Evolutionary conservation across 2,113 vertebrate species (phyloP), one percentile per base, ranked within the genome.

Genomic region (Herpetotheres cachinnans): DNA sequence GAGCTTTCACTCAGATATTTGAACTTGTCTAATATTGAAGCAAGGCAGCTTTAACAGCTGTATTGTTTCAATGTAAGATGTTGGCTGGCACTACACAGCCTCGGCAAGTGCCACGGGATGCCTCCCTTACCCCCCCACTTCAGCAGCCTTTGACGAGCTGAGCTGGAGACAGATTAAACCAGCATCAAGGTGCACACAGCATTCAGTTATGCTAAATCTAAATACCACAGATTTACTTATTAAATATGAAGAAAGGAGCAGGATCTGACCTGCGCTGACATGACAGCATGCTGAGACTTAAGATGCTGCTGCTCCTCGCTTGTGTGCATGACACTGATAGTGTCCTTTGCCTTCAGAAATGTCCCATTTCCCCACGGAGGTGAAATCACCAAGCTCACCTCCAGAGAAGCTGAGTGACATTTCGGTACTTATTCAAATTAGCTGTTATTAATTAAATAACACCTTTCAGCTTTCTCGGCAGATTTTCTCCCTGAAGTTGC

Each of bases 401-500:
- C 55, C 72, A 27, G 76, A 86, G 58, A 27, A 71, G 61, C 81
- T 16, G 93, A 84, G 50, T 46, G 86, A 85, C 86, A 80, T 38
- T 26, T 9, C 0, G 1, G 77, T 46, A 46, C 77, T 89, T 85
- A 72, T 49, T 86, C 81, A 69, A 87, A 97, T 95, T 65, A 85
- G 36, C 74, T 80, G 94, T 82, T 87, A 87, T 91, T 96, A 97
- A 86, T 95, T 95, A 95, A 95, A 85, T 95, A 78, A 87, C 84
- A 94, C 89, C 91, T 95, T 95, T 82, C 94, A 85, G 70, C 80
- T 62, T 56, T 61, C 91, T 85, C 4, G 7, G 67, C 89, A 82
- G 89, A 50, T 70, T 83, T 67, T 2, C 13, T 32, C 81, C 78
- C 54, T 70, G 65, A 49, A 87, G 78, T 49, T 72, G 73, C 91